Percentiles rank a stretch among this genome's conserved stretches.
Evolutionary conservation across 2,113 vertebrate genomes (phyloP).

Genomic region (Gymnobelideus leadbeateri): DNA sequence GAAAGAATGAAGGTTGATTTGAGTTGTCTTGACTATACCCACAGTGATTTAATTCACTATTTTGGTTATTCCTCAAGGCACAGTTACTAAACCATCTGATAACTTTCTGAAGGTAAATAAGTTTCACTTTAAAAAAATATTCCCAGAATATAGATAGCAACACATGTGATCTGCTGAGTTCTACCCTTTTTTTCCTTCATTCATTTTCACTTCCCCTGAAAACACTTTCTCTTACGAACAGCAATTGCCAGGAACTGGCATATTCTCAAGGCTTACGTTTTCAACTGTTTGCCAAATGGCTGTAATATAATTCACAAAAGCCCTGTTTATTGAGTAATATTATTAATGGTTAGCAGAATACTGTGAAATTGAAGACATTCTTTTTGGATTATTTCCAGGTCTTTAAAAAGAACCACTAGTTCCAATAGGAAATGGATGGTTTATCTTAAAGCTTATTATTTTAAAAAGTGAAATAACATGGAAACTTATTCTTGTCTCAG

Average conservation of each 20-base stretch:
- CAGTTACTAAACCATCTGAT: background rate
- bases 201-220: conserved; percentile 49
- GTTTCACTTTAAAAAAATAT: background rate
- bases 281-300: conserved; percentile 62
- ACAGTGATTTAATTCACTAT: background rate
- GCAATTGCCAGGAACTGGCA: conserved; percentile 64
- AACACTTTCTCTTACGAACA: conserved; percentile 43
- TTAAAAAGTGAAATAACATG: conserved; percentile 35
- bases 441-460: conserved; percentile 57
- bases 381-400: conserved; percentile 60
- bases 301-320: conserved; percentile 71
- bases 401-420: conserved; percentile 67
- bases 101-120: background rate
- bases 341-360: conserved; percentile 71
- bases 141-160: background rate
- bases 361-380: conserved; percentile 59
- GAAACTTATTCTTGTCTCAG: conserved; percentile 39
- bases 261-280: conserved; percentile 65
- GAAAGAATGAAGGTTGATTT: background rate
- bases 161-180: conserved; percentile 2
- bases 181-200: conserved; percentile 39
- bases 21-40: background rate
- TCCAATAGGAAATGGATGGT: conserved; percentile 61
- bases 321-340: conserved; percentile 73
- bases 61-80: background rate